Evolutionary conservation across 1,140 invertebrate genomes (phyloP).

Genomic region (Eueides isabella): DNA sequence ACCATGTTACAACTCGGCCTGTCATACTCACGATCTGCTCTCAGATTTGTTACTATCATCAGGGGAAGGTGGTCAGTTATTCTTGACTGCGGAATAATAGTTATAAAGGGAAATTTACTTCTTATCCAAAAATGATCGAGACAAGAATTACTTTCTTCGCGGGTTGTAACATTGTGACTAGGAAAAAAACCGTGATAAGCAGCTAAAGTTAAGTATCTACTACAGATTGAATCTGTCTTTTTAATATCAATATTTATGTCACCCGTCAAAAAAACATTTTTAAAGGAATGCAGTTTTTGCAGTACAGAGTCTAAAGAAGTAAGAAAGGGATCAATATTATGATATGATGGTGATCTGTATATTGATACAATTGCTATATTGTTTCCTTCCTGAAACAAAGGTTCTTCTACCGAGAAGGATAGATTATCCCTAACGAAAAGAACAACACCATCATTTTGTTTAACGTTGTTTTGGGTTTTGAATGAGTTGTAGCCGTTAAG

Average conservation of each 20-base stretch:
- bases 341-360: conserved; percentile 40
- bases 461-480: too few species aligned
- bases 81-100: conserved; percentile 22
- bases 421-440: too few species aligned
- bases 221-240: not conserved
- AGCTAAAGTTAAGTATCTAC: conserved; percentile 26
- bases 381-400: too few species aligned
- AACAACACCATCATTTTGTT: too few species aligned
- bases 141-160: conserved; percentile 15
- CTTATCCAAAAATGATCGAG: conserved; percentile 37
- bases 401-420: too few species aligned
- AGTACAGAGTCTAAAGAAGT: conserved; percentile 26
- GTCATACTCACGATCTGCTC: not conserved
- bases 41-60: conserved; percentile 2
- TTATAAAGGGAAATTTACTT: conserved; percentile 5
- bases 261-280: conserved; percentile 32
- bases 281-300: not conserved
- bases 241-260: conserved; percentile 37
- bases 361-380: conserved; percentile 27
- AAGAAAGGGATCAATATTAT: conserved; percentile 32
- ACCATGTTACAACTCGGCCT: not conserved
- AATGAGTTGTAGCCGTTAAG: too few species aligned
- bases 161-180: conserved; percentile 1
- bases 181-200: conserved; percentile 28
- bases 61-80: conserved; percentile 35